These are phyloP conservation scores for Solenopsis fugax DNA, from an alignment of 1,140 invertebrate genomes.

Conservation along the genomic window DNA sequence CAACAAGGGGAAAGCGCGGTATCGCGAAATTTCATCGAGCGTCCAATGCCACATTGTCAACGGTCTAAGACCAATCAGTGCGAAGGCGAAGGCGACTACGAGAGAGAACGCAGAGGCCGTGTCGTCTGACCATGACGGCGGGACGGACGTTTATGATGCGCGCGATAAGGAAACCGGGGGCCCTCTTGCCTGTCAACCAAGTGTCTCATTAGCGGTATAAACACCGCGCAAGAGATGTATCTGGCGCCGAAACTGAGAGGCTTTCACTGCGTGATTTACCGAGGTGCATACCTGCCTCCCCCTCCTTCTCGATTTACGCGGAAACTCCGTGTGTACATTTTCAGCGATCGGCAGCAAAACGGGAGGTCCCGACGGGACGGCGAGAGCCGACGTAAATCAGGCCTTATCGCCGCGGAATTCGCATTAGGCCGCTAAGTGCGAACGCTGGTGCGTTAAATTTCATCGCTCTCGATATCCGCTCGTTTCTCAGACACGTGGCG, in stretches of 20 bases:
- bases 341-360: slow-evolving; percentile 23
- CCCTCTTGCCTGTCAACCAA: slow-evolving; percentile 75
- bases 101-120: slow-evolving; percentile 37
- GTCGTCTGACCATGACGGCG: slow-evolving; percentile 10
- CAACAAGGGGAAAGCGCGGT: slow-evolving; percentile 51
- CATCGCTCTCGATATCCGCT: slow-evolving; percentile 43
- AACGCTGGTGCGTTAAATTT: slow-evolving; percentile 60
- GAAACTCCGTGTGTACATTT: slow-evolving; percentile 21
- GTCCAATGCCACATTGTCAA: slow-evolving; percentile 10
- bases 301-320: slow-evolving; percentile 49
- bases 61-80: slow-evolving; percentile 26
- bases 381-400: slow-evolving; percentile 72
- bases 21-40: slow-evolving; percentile 68
- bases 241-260: slow-evolving; percentile 69
- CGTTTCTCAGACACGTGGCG: slow-evolving; percentile 13
- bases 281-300: slow-evolving; percentile 18
- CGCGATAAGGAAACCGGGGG: slow-evolving; percentile 77
- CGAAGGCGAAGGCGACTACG: slow-evolving; percentile 23
- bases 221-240: slow-evolving; percentile 67
- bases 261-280: slow-evolving; percentile 76
- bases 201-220: slow-evolving; percentile 82
- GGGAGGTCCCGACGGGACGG: slow-evolving; percentile 4
- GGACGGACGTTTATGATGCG: slow-evolving; percentile 76
- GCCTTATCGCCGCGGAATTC: slow-evolving; percentile 65
- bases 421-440: slow-evolving; percentile 67